A percentile compares a stretch with the other conserved stretches of the same genome.
Conservation (phyloP, 1,140 invertebrate genomes). For the Hyphantria cunea region DNA sequence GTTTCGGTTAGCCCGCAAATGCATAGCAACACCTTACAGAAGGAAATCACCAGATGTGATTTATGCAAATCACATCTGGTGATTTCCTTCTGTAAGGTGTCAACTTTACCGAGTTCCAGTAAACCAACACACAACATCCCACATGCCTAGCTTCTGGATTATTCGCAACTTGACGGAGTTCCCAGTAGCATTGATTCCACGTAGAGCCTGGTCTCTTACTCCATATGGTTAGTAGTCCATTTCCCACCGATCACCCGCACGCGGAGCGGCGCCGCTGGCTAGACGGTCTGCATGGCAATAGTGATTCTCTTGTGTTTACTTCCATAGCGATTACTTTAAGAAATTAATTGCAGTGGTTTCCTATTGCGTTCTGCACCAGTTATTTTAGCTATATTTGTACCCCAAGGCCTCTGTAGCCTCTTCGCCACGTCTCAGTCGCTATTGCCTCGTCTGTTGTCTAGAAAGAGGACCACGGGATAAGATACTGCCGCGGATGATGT, state of each 20-base stretch:
- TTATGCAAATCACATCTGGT: slow-evolving; percentile 4
- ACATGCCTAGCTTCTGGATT: background rate
- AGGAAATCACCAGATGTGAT: slow-evolving; percentile 1
- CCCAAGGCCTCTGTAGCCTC: background rate
- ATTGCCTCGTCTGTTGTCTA: slow-evolving; percentile 34
- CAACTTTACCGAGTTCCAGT: background rate
- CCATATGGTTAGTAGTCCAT: slow-evolving; percentile 6
- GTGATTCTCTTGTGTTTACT: slow-evolving; percentile 4
- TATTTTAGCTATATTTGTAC: slow-evolving; percentile 4
- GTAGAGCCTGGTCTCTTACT: slow-evolving; percentile 26
- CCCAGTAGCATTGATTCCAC: slow-evolving; percentile 32
- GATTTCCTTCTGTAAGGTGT: slow-evolving; percentile 5
- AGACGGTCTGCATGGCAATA: slow-evolving; percentile 9
- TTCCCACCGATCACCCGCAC: too few relatives aligned
- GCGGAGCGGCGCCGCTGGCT: slow-evolving; percentile 26
- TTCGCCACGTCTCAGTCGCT: slow-evolving; percentile 34
- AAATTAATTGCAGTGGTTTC: slow-evolving; percentile 4
- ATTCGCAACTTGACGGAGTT: slow-evolving; percentile 5
- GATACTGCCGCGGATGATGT: slow-evolving; percentile 10
- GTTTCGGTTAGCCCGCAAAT: slow-evolving; percentile 37
- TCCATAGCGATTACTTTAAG: slow-evolving; percentile 11
- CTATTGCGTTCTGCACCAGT: slow-evolving; percentile 9
- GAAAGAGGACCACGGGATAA: slow-evolving; percentile 22
- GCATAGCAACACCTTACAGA: slow-evolving; percentile 1
- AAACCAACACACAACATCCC: slow-evolving; percentile 1